These are phyloP conservation scores for Eupithecia exiguata DNA, from an alignment of 2,888 invertebrate species.

Conservation along the genomic window DNA sequence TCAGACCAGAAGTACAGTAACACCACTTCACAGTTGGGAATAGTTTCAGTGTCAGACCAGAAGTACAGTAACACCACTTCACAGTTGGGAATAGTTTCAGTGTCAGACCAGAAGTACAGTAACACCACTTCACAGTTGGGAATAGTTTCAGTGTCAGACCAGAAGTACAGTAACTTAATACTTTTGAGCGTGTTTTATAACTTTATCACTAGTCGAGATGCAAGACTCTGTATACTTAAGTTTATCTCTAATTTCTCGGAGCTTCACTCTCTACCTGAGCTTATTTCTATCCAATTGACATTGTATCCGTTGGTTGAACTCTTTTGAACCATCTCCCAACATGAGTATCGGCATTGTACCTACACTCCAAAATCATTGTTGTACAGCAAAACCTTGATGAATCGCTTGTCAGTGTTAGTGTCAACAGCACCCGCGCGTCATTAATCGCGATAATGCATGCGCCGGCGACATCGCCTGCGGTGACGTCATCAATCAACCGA, in stretches of 20 bases:
- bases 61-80: no score
- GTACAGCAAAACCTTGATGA: slow-evolving; percentile 38
- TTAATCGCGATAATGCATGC: slow-evolving; percentile 41
- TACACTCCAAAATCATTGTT: slow-evolving; percentile 26
- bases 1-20: no score
- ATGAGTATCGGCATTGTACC: slow-evolving; percentile 15
- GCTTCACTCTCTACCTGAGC: background rate
- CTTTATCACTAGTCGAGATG: slow-evolving; percentile 19
- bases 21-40: no score
- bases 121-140: no score
- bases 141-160: slow-evolving; percentile 1
- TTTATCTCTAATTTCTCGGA: background rate
- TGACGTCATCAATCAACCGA: slow-evolving; percentile 35
- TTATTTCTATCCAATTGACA: background rate
- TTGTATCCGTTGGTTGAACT: background rate
- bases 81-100: no score
- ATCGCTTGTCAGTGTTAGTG: slow-evolving; percentile 31
- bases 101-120: no score
- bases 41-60: no score
- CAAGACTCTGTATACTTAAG: background rate
- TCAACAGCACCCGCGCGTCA: slow-evolving; percentile 32
- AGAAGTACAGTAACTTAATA: background rate
- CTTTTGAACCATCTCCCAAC: slow-evolving; percentile 16
- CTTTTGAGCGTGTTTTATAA: slow-evolving; percentile 20
- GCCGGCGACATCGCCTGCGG: slow-evolving; percentile 33